Base-by-base conservation (phyloP, 2,888 invertebrate species). In the Branchellion lobata region DNA sequence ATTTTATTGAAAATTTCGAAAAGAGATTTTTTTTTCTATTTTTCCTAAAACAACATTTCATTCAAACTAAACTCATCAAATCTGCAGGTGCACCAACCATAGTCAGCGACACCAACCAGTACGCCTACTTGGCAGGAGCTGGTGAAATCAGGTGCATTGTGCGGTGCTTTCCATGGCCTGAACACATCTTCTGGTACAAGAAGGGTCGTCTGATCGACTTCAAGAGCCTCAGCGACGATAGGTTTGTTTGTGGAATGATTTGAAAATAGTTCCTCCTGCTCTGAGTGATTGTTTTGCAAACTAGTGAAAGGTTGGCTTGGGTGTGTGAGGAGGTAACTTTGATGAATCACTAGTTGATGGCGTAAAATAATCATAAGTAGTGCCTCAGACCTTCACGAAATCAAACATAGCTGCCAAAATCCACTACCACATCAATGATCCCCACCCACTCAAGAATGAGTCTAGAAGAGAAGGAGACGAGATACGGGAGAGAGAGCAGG, bases 401-500 rank as follows among this genome's bases (percentile, higher is more conserved):
- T n/a, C n/a, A n/a, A n/a, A n/a, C n/a, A n/a, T n/a, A n/a, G n/a
- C n/a, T n/a, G n/a, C n/a, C n/a, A n/a, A n/a, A n/a, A n/a, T n/a
- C n/a, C n/a, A n/a, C n/a, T n/a, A n/a, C n/a, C n/a, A n/a, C n/a
- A n/a, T n/a, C 14, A 40, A 40, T 14, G 40, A 40, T 5, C 40
- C 5, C 5, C 40, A 40, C 5, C 40, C 29, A 65, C 21, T 8
- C 21, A 11, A 73, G 73, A 36, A 36, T 36, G 24, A 73, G 47
- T 40, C 36, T 36, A 0, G 40, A 36, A 73, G 73, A 73, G 11
- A 73, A 40, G 27, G 73, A 73, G 27, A 73, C 73, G 27, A 31
- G 47, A 27, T 73, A 73, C 73, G 73, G 73, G 18, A 31, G 27
- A 73, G 34, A 34, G 47, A 73, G 73, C 73, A 73, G 34, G 8